Evolutionary conservation across 2,888 invertebrate species (phyloP), one percentile per base, ranked within the genome.

Genomic region (Diarsia rubi): DNA sequence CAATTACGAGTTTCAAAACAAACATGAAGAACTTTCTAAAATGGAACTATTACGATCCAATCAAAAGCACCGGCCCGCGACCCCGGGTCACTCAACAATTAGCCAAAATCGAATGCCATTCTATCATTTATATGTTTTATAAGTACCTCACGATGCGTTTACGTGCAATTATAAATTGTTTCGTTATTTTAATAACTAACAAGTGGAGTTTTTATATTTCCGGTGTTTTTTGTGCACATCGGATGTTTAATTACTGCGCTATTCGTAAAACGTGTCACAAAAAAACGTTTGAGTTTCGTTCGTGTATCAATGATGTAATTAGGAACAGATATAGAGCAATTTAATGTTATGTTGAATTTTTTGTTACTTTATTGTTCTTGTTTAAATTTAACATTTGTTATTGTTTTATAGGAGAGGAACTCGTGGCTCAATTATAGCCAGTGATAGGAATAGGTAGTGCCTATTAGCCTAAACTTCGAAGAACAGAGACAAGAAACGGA

Each of bases 131-230:
- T 67, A 66, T 68, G 64, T 69, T 84, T 78, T 78, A 76, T 73
- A 79, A 79, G 83, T 83, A 82, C 80, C 85, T 82, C 80, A 84
- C 87, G 86, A 86, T 85, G 85, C 85, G 85, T 87, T 89, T 86
- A 87, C 45, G 68, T 84, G 85, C 86, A 89, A 89, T 89, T 89
- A 89, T 84, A 86, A 83, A 82, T 81, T 80, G 85, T 86, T 85
- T 81, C 81, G 82, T 84, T 78, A 77, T 82, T 86, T 79, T 83
- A 81, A 81, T 84, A 82, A 85, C 81, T 76, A 78, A 74, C 71
- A 66, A 75, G 80, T 79, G 71, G 65, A 69, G 82, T 82, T 81
- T 86, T 88, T 86, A 83, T 73, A 69, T 86, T 88, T 87, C 88
- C 88, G 83, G 79, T 68, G 67, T 77, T 65, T 78, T 83, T 82